Evolutionary conservation across 2,888 invertebrate species (phyloP).

Genomic region (Opisthograptis luteolata): DNA sequence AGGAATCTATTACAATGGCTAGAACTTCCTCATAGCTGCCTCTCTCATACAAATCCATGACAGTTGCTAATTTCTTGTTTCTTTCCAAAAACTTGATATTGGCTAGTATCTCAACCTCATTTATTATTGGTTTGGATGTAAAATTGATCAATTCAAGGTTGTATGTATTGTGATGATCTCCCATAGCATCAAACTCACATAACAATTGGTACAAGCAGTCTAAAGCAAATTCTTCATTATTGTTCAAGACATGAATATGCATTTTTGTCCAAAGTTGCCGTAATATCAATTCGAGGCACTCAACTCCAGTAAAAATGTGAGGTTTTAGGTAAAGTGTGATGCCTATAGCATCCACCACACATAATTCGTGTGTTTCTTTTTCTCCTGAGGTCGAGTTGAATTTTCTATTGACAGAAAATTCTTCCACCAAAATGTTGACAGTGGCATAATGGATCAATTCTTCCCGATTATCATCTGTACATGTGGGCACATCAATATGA

Average conservation of each 20-base stretch:
- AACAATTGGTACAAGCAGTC: conserved; percentile 73
- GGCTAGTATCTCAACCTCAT: conserved; percentile 60
- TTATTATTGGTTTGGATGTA: conserved; percentile 67
- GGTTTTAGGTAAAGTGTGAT: conserved; percentile 66
- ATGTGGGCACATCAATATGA: conserved; percentile 72
- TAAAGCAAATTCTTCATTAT: conserved; percentile 69
- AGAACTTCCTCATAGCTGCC: conserved; percentile 87
- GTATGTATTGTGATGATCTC: conserved; percentile 62
- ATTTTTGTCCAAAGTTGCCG: conserved; percentile 75
- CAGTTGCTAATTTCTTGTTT: conserved; percentile 85
- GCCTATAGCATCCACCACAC: conserved; percentile 68
- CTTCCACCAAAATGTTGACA: conserved; percentile 72
- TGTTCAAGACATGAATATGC: conserved; percentile 70
- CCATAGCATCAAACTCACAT: conserved; percentile 76
- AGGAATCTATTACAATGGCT: conserved; percentile 87
- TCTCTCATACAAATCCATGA: conserved; percentile 87
- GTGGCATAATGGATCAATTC: conserved; percentile 63
- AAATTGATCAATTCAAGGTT: conserved; percentile 67
- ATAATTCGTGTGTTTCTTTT: conserved; percentile 59
- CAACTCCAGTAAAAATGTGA: conserved; percentile 60
- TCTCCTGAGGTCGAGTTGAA: conserved; percentile 51
- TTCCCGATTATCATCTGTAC: conserved; percentile 61
- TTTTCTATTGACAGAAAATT: conserved; percentile 70
- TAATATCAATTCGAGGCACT: conserved; percentile 66
- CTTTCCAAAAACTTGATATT: conserved; percentile 74